Conservation (phyloP, 2,888 invertebrate species). For the Agapostemon virescens region DNA sequence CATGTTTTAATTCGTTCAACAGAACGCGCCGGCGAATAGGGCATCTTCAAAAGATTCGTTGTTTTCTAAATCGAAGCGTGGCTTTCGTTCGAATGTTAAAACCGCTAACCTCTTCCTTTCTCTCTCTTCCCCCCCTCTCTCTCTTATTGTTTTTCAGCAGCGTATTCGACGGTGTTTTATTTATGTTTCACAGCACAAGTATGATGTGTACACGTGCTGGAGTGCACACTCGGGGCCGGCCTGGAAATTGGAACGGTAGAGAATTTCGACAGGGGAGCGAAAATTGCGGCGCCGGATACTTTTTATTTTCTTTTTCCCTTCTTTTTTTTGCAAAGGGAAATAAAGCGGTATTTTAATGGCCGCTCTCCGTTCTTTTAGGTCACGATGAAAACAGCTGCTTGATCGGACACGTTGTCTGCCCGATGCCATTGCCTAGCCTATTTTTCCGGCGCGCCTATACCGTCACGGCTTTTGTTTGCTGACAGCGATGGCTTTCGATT, state of each 20-base stretch:
- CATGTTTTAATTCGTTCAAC: neutral
- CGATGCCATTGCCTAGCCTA: conserved; percentile 17
- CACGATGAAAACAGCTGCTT: conserved; percentile 38
- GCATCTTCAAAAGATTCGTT: neutral
- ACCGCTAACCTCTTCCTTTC: neutral
- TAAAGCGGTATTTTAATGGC: conserved; percentile 12
- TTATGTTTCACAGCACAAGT: conserved; percentile 29
- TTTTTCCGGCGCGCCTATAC: conserved; percentile 23
- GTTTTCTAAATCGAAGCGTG: neutral
- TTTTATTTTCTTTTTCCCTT: neutral
- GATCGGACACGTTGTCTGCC: conserved; percentile 36
- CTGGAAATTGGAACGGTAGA: conserved; percentile 37
- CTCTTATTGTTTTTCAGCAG: conserved; percentile 4
- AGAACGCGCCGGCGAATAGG: conserved; percentile 1
- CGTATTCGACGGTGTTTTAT: conserved; percentile 25
- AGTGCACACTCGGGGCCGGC: conserved; percentile 15
- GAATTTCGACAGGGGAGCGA: conserved; percentile 10
- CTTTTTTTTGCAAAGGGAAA: neutral
- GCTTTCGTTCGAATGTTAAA: conserved; percentile 1
- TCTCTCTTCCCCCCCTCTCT: neutral
- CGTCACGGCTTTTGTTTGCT: conserved; percentile 29
- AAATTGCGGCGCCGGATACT: neutral
- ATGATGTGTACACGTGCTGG: conserved; percentile 26
- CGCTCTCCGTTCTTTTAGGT: conserved; percentile 31
- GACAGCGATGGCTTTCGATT: conserved; percentile 33